phyloP scores from a whole-genome alignment of 2,888 invertebrate genomes.

The Scelioninae gen. 1 region DNA sequence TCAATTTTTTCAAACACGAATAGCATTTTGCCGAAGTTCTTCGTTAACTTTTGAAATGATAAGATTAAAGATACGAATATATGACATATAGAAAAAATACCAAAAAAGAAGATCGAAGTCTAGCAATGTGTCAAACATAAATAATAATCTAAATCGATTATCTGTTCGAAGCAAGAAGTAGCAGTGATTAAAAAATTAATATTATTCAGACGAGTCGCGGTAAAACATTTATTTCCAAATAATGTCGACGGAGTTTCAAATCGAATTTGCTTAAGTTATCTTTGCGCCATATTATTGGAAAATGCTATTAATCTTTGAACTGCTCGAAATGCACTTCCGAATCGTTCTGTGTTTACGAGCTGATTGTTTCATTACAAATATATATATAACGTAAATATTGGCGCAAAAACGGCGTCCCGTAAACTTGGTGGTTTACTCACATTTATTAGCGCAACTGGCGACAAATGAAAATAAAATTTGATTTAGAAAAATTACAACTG shows the following conservation, averaged over 20 bases:
- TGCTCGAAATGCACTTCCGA: conserved; percentile 44
- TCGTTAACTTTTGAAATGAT: no score
- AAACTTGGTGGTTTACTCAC: conserved; percentile 12
- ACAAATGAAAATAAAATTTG: conserved; percentile 34
- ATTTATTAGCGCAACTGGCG: conserved; percentile 19
- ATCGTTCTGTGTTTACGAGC: conserved; percentile 40
- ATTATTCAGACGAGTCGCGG: conserved; percentile 35
- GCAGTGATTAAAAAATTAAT: conserved; percentile 34
- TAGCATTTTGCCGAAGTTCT: no score
- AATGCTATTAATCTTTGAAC: conserved; percentile 58
- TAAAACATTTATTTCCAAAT: conserved; percentile 38
- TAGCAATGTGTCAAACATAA: not conserved
- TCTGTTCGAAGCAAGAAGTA: conserved; percentile 22
- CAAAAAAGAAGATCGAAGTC: no score
- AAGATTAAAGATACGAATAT: no score
- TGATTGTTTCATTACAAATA: conserved; percentile 58
- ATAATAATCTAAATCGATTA: conserved; percentile 32
- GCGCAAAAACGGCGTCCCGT: conserved; percentile 15
- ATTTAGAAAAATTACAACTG: conserved; percentile 47
- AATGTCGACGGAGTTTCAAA: conserved; percentile 31
- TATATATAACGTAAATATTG: conserved; percentile 46
- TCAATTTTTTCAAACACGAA: no score
- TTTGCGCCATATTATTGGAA: conserved; percentile 56
- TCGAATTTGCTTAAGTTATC: conserved; percentile 62
- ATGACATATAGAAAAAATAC: no score